A percentile compares a stretch with the other conserved stretches of the same genome.
These are phyloP conservation scores for Eupelmus urozonus DNA, from an alignment of 2,888 invertebrate genomes.

Conservation along the genomic window DNA sequence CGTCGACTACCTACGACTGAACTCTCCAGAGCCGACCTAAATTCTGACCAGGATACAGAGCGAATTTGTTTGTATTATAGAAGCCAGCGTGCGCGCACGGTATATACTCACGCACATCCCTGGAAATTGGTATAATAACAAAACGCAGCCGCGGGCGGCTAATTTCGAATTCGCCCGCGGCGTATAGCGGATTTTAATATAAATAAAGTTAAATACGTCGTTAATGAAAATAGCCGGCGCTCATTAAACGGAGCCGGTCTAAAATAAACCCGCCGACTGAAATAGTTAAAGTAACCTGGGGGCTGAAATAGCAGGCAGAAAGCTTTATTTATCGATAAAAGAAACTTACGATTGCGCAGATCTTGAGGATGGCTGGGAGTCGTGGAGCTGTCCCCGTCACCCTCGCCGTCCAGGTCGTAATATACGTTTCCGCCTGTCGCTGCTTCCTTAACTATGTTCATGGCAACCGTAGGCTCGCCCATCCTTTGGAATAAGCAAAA, in stretches of 20 bases:
- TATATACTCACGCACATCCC: no score
- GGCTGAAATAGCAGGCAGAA: no score
- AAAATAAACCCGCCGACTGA: slow-evolving; percentile 16
- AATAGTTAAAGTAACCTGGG: no score
- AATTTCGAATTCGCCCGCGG: no score
- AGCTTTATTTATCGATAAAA: not conserved
- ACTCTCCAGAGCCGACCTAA: no score
- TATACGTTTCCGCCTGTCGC: slow-evolving; percentile 61
- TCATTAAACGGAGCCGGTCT: not conserved
- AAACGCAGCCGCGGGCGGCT: no score
- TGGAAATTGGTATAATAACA: no score
- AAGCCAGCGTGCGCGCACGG: no score
- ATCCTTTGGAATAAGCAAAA: slow-evolving; percentile 62
- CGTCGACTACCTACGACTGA: no score
- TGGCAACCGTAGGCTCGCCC: slow-evolving; percentile 67
- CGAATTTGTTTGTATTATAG: no score
- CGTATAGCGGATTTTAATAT: no score
- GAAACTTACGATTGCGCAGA: slow-evolving; percentile 71
- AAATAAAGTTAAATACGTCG: not conserved
- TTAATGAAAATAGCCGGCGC: not conserved
- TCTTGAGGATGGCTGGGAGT: slow-evolving; percentile 69
- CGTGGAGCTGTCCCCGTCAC: slow-evolving; percentile 74
- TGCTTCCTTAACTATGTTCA: slow-evolving; percentile 67
- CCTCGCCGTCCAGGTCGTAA: slow-evolving; percentile 71
- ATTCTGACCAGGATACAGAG: no score